phyloP scores from a whole-genome alignment of 2,888 invertebrate genomes.

The Drosophila borealis region DNA sequence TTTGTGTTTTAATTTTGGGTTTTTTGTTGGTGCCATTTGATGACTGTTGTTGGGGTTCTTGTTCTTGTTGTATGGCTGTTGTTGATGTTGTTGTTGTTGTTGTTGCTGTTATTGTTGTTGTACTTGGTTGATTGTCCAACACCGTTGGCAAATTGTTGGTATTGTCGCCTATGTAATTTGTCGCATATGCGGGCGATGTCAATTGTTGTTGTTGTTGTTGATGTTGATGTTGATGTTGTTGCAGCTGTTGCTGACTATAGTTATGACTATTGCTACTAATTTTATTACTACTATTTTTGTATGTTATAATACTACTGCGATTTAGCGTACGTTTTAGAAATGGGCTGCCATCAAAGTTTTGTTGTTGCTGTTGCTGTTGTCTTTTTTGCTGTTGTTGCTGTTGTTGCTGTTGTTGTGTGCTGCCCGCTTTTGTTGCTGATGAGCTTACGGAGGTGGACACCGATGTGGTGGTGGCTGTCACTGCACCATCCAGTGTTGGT shows the following conservation, averaged over 20 bases:
- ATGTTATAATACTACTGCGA: conserved; percentile 70
- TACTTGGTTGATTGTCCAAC: conserved; percentile 61
- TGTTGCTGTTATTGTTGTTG: conserved; percentile 50
- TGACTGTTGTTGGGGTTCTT: conserved; percentile 52
- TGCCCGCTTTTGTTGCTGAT: conserved; percentile 40
- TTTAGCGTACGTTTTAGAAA: conserved; percentile 82
- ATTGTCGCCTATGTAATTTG: conserved; percentile 85
- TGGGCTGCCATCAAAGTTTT: conserved; percentile 68
- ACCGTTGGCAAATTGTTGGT: conserved; percentile 82
- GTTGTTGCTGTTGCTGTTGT: conserved; percentile 42
- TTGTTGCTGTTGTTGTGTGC: conserved; percentile 43
- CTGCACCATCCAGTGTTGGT: conserved; percentile 69
- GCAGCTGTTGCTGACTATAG: conserved; percentile 57
- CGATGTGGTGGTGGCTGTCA: conserved; percentile 62
- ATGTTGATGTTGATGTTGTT: conserved; percentile 35
- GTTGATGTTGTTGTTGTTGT: conserved; percentile 23
- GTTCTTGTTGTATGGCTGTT: conserved; percentile 29
- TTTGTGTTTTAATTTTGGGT: conserved; percentile 83
- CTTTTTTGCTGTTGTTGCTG: conserved; percentile 33
- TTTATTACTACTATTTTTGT: conserved; percentile 71
- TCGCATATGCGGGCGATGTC: conserved; percentile 84
- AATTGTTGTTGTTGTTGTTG: conserved; percentile 41
- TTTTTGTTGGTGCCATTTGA: conserved; percentile 61
- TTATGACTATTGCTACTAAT: conserved; percentile 63
- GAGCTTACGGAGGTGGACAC: conserved; percentile 63